Conservation (phyloP, 2,113 vertebrate genomes). For the Pelvicachromis taeniatus region DNA sequence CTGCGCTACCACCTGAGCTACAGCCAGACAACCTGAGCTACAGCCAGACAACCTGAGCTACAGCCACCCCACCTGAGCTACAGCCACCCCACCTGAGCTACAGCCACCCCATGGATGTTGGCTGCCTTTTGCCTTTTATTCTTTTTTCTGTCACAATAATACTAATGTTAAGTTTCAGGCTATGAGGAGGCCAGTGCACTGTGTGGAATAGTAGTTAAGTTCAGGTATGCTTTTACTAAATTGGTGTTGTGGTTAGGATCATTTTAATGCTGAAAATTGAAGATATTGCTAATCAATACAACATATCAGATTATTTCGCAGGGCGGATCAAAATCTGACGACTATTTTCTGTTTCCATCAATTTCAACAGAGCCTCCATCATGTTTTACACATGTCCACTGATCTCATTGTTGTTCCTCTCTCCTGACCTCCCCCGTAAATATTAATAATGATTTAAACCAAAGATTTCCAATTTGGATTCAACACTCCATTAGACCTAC, state of each 20-base stretch:
- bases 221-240: background rate
- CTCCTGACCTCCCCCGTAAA: fast-evolving
- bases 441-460: background rate
- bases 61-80: too few relatives aligned
- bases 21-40: too few relatives aligned
- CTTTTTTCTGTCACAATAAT: background rate
- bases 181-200: background rate
- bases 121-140: background rate
- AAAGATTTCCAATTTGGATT: background rate
- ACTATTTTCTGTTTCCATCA: background rate
- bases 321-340: fast-evolving
- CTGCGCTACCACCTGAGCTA: too few relatives aligned
- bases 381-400: background rate
- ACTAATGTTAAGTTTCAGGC: background rate
- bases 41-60: too few relatives aligned
- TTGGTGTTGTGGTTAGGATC: background rate
- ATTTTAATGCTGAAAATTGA: background rate
- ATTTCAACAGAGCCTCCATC: fast-evolving
- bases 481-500: background rate
- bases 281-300: background rate
- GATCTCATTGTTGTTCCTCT: fast-evolving
- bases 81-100: too few relatives aligned
- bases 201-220: background rate
- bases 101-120: too few relatives aligned
- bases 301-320: background rate